Evolutionary conservation across 1,140 invertebrate genomes (phyloP), one percentile per base, ranked within the genome.

Genomic region (Zaprionus kolodkinae): DNA sequence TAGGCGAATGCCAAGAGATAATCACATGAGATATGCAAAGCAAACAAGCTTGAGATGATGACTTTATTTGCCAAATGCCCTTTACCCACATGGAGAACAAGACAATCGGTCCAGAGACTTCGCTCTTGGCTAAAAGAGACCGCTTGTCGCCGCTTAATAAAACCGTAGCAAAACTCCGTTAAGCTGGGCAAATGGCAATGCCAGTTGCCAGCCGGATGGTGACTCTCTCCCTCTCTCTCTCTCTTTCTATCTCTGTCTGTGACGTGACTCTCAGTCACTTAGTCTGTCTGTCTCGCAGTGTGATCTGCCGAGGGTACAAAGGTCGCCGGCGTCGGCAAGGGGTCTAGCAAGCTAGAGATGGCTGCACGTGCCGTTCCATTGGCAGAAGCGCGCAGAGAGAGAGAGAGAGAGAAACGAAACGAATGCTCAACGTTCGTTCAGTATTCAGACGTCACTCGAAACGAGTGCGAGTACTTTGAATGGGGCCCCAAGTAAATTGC

Each of bases 21-120:
- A 21, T 21, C 21, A 21, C 40, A 36, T 43, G 45, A 54, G 59
- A 62, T 48, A 74, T 62, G 12, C 15, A 56, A 68, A 61, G 48
- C 33, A 35, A 21, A 52, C 52, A n/a, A 13, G 27, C 21, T 12
- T 43, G 17, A 36, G 15, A 59, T 33, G 17, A 38, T 71, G 63
- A 67, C n/a, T 74, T 74, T 62, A 83, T 79, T 61, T 40, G 48
- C 84, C 25, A 27, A 40, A 15, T 86, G 84, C 83, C 83, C 83
- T 86, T 86, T 86, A 88, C 84, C 83, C 66, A 86, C 76, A 77
- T 35, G 6, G 27, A 30, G 27, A 30, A 5, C 6, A 21, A 21
- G 3, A 6, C 27, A 30, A 30, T 5, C 27, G 27, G 27, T 30
- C 27, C 4, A 30, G 3, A 30, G 27, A 30, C 27, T 1, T 5